Evolutionary conservation across 1,140 invertebrate species (phyloP).

Genomic region (Harlomillsia oculata): DNA sequence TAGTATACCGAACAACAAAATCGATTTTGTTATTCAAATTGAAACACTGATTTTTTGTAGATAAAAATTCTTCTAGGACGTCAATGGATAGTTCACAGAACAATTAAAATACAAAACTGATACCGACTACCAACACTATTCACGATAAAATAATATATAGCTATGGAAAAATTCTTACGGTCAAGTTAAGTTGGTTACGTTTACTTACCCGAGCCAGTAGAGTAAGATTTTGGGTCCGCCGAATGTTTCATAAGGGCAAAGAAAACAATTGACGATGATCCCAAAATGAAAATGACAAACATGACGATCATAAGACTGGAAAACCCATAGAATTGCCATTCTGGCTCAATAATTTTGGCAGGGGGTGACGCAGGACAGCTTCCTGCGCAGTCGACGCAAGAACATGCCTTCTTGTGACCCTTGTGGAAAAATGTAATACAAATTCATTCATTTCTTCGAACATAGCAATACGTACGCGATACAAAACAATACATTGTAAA

Average conservation of each 20-base stretch:
- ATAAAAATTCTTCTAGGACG: too few species aligned
- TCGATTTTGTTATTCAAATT: too few species aligned
- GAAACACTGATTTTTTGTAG: too few species aligned
- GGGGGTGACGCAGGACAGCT: constrained; percentile 66
- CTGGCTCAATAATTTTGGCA: constrained; percentile 51
- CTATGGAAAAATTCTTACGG: background rate
- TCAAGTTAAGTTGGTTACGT: background rate
- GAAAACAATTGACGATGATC: constrained; percentile 17
- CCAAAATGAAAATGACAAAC: constrained; percentile 40
- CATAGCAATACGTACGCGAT: too few species aligned
- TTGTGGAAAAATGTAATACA: constrained; percentile 14
- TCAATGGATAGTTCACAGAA: too few species aligned
- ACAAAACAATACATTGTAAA: too few species aligned
- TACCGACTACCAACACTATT: too few species aligned
- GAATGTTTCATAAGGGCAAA: constrained; percentile 10
- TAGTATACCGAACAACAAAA: too few species aligned
- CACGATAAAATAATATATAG: too few species aligned
- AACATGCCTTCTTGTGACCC: background rate
- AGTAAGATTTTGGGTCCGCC: background rate
- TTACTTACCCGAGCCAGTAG: constrained; percentile 1
- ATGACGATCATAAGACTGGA: constrained; percentile 68
- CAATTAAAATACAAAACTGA: too few species aligned
- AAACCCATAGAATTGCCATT: constrained; percentile 57
- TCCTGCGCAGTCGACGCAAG: constrained; percentile 58
- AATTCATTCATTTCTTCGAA: constrained; percentile 34